Evolutionary conservation across 2,797 vertebrate species (phyloP).

Genomic region (Melanotaenia pygmaea): DNA sequence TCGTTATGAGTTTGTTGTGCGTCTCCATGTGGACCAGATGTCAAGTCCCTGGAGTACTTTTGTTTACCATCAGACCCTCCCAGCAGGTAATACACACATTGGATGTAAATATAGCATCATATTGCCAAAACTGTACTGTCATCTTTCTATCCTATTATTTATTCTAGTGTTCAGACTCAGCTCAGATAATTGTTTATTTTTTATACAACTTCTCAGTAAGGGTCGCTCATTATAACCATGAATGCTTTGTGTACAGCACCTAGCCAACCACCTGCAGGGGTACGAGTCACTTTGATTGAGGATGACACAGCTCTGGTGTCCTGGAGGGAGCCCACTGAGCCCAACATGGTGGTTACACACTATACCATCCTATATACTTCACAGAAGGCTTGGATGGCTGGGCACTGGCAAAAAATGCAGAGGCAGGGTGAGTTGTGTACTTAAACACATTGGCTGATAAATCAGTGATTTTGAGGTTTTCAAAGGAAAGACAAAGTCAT

Average conservation of each 20-base stretch:
- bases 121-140: not conserved
- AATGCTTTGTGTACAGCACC: slow-evolving; percentile 83
- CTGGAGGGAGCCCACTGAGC: slow-evolving; percentile 91
- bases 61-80: slow-evolving; percentile 89
- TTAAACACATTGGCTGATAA: slow-evolving; percentile 2
- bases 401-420: slow-evolving; percentile 92
- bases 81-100: slow-evolving; percentile 86
- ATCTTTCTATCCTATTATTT: not conserved
- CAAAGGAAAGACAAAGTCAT: not conserved
- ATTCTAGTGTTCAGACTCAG: not conserved
- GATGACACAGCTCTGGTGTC: slow-evolving; percentile 95
- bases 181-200: slow-evolving; percentile 3
- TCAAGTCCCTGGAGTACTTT: slow-evolving; percentile 95
- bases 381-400: slow-evolving; percentile 89
- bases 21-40: slow-evolving; percentile 92
- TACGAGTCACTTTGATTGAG: slow-evolving; percentile 93
- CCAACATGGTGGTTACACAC: slow-evolving; percentile 85
- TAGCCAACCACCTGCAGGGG: slow-evolving; percentile 87
- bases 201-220: not conserved
- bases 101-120: not conserved
- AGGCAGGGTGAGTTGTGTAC: slow-evolving; percentile 88
- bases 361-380: slow-evolving; percentile 94
- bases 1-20: slow-evolving; percentile 95
- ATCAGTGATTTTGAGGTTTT: not conserved
- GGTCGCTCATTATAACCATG: slow-evolving; percentile 12